phyloP scores from a whole-genome alignment of 2,113 vertebrate species.

The Phylloscopus trochiloides region DNA sequence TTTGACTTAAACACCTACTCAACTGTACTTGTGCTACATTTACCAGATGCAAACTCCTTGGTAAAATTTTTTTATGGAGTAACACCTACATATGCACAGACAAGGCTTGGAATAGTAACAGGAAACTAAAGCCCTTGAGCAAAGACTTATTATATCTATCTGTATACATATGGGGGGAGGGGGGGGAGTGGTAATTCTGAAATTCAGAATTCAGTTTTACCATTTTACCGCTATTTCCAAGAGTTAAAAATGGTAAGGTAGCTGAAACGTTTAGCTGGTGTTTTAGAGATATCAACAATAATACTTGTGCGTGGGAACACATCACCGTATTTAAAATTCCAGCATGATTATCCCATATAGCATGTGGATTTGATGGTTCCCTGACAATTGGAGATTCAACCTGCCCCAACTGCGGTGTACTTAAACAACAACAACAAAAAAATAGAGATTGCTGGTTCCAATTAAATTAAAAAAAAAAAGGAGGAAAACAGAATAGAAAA shows the following conservation, averaged over 20 bases:
- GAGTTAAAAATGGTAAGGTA: background rate
- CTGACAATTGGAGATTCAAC: background rate
- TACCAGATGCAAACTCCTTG: background rate
- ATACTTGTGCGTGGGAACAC: background rate
- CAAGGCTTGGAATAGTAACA: background rate
- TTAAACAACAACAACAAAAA: background rate
- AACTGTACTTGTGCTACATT: background rate
- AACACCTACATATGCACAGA: background rate
- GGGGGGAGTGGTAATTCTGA: background rate
- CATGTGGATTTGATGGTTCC: background rate
- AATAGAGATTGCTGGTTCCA: fast-evolving
- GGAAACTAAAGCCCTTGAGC: background rate
- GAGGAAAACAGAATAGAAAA: background rate
- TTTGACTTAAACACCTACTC: background rate
- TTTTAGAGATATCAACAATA: background rate
- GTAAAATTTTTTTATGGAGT: background rate
- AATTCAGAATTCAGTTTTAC: background rate
- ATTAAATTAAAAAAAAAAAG: background rate
- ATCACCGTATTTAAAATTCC: background rate
- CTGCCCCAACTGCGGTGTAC: background rate
- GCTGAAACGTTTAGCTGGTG: background rate
- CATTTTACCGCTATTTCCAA: background rate
- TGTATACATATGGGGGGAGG: no score
- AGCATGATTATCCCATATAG: background rate
- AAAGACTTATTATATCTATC: background rate